Base-by-base conservation (phyloP, 2,888 invertebrate species). In the Metellina segmentata region DNA sequence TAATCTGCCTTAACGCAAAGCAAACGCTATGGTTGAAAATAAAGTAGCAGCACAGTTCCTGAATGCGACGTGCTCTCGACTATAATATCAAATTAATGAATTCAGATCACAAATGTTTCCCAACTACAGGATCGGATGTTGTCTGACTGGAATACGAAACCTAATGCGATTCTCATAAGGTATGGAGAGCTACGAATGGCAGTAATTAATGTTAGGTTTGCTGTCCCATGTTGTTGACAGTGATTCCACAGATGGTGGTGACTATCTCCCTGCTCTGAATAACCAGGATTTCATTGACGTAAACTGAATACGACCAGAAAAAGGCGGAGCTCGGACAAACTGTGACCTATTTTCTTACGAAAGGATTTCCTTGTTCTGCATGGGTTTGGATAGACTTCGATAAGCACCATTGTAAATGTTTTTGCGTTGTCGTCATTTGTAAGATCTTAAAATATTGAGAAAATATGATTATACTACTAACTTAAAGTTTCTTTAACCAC, bases 311-410 rank as follows among this genome's bases (percentile, higher is more conserved):
- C n/a, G 20, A 86, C 78, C 77, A 78, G 85, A 78, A 86, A 86
- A 86, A 70, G 85, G 85, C 85, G 85, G 85, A 11, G 0, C 61
- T 49, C 74, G 53, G 72, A 81, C 81, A 49, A 72, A 85, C 75
- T 69, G 61, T 72, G 70, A 11, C 70, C 85, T 86, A 86, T 49
- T 70, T 86, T 69, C 49, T 51, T 9, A 49, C 7, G 51, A 34
- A 34, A 34, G 34, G 34, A 34, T 34, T 34, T 34, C 4, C 34
- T 34, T 34, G 34, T 34, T 34, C 34, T 34, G 34, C 34, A 34
- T 34, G 34, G 34, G 34, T 34, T 34, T 34, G 34, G 34, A 34
- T 34, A 34, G 34, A 2, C 34, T 34, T 34, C 34, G 34, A 34
- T 4, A 34, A 34, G 34, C 34, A 34, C 34, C 34, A 34, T 34